phyloP scores from a whole-genome alignment of 2,797 vertebrate genomes.

The Podarcis lilfordi region DNA sequence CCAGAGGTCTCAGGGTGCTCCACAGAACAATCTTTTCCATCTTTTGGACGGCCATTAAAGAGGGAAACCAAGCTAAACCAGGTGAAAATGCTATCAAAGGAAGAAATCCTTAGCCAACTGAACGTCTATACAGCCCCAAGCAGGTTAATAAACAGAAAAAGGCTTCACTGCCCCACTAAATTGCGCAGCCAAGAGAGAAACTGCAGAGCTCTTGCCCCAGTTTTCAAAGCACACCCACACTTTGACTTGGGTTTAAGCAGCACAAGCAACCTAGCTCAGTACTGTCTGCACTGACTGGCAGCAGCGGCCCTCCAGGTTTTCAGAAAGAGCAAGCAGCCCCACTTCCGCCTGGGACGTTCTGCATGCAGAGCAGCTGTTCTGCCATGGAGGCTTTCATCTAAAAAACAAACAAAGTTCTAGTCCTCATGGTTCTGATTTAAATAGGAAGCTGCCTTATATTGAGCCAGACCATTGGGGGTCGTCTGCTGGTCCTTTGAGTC shows the following conservation, averaged over 20 bases:
- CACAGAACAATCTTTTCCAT: slow-evolving; percentile 10
- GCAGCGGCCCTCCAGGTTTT: too few relatives aligned
- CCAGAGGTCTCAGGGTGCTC: too few relatives aligned
- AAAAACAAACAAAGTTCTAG: too few relatives aligned
- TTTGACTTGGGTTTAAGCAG: slow-evolving; percentile 85
- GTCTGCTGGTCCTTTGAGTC: too few relatives aligned
- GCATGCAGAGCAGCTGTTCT: too few relatives aligned
- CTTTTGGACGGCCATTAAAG: background rate
- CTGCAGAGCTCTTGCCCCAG: slow-evolving; percentile 69
- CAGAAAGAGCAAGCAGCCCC: too few relatives aligned
- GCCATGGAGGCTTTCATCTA: too few relatives aligned
- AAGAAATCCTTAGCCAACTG: slow-evolving; percentile 44
- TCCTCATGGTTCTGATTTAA: too few relatives aligned
- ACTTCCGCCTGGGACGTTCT: too few relatives aligned
- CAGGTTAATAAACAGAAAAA: slow-evolving; percentile 34
- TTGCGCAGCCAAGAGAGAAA: background rate
- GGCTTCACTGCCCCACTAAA: slow-evolving; percentile 30
- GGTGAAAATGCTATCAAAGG: background rate
- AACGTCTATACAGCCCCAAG: slow-evolving; percentile 32
- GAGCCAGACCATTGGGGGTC: too few relatives aligned
- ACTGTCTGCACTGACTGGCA: too few relatives aligned
- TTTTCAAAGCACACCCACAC: slow-evolving; percentile 71
- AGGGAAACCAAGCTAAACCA: slow-evolving; percentile 25
- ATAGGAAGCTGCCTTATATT: too few relatives aligned
- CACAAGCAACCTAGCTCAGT: slow-evolving; percentile 84